phyloP scores from a whole-genome alignment of 2,113 vertebrate species.

The Archilochus colubris region DNA sequence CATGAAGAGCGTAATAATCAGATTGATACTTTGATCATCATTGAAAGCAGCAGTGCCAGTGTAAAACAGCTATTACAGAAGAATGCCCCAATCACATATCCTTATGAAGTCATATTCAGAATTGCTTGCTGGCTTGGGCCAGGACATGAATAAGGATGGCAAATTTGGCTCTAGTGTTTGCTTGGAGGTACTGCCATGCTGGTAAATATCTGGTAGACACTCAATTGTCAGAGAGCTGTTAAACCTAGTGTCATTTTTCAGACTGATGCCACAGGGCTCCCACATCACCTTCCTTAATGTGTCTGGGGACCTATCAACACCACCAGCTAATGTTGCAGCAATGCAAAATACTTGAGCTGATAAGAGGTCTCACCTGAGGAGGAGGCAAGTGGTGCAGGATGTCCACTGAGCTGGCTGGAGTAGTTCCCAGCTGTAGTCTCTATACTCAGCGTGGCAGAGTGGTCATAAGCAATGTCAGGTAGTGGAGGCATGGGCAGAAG shows the following conservation, averaged over 20 bases:
- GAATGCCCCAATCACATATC: not conserved
- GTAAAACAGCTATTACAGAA: not conserved
- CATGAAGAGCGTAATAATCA: not conserved
- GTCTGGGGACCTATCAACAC: not conserved
- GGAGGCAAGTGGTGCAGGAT: not conserved
- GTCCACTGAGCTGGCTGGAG: not conserved
- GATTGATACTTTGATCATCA: not conserved
- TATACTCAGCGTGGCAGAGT: not conserved
- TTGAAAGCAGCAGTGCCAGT: not conserved
- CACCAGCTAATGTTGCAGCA: not conserved
- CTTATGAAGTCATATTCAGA: not conserved
- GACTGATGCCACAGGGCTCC: not conserved
- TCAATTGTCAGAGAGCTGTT: not conserved
- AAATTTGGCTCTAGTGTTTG: not conserved
- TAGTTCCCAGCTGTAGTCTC: not conserved
- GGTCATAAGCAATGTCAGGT: not conserved
- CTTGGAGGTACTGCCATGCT: not conserved
- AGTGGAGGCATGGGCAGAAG: not conserved
- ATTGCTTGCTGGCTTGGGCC: not conserved
- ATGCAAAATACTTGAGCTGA: not conserved
- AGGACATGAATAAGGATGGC: not conserved
- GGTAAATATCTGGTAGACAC: not conserved
- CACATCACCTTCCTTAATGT: not conserved
- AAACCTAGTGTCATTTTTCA: not conserved
- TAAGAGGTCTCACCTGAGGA: constrained; percentile 15